These are phyloP conservation scores for Clarias pachynema DNA, from an alignment of 2,797 vertebrate genomes.

Conservation along the genomic window DNA sequence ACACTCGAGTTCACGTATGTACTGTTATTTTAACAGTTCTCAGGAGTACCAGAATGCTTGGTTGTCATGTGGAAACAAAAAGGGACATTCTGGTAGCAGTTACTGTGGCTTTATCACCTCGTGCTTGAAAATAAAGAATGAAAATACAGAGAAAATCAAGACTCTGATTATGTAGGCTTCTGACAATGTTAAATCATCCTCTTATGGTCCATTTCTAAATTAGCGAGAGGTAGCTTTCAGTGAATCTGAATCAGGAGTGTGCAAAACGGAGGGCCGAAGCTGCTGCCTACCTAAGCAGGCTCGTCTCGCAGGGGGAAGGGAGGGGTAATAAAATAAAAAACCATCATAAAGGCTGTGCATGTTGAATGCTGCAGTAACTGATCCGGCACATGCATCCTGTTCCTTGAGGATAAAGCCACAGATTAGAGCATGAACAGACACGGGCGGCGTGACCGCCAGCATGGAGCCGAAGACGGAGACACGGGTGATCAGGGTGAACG, in stretches of 20 bases:
- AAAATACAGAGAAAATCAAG: too few relatives aligned
- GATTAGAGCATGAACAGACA: conserved; percentile 18
- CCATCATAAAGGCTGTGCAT: not conserved
- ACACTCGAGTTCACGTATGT: too few relatives aligned
- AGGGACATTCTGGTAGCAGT: not conserved
- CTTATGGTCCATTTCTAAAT: not conserved
- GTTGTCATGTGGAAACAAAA: not conserved
- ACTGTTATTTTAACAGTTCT: not conserved
- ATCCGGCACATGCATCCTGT: not conserved
- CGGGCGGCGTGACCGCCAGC: not conserved
- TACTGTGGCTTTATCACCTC: too few relatives aligned
- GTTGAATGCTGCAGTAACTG: conserved; percentile 14
- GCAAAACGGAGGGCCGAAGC: not conserved
- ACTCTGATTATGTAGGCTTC: too few relatives aligned
- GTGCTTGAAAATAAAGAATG: too few relatives aligned
- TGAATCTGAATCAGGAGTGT: not conserved
- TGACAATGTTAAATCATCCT: not conserved
- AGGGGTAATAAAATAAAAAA: not conserved
- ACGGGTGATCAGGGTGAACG: not conserved
- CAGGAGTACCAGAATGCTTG: not conserved
- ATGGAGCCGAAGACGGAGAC: not conserved
- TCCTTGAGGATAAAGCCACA: not conserved
- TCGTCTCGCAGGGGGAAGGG: not conserved
- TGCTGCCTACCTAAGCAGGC: not conserved
- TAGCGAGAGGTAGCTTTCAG: not conserved